Evolutionary conservation across 2,888 invertebrate species (phyloP).

Genomic region (Blastobasis lacticolella): DNA sequence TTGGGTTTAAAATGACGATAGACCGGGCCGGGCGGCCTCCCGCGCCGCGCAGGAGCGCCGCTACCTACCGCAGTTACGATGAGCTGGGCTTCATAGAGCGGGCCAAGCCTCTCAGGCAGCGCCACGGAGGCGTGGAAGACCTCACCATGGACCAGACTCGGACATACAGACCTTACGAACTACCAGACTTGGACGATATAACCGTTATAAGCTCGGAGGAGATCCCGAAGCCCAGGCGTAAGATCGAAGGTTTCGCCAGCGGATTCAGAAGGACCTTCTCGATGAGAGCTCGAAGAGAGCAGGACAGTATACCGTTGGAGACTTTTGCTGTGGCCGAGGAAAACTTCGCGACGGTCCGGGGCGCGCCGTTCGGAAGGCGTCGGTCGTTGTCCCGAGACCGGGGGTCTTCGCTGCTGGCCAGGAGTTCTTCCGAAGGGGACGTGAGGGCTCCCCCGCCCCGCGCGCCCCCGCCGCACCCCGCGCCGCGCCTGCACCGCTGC

Average conservation of each 20-base stretch:
- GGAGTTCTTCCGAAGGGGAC: slow-evolving; percentile 84
- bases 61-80: slow-evolving; percentile 67
- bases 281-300: slow-evolving; percentile 50
- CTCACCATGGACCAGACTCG: slow-evolving; percentile 46
- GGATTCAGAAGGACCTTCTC: slow-evolving; percentile 64
- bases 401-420: slow-evolving; percentile 67
- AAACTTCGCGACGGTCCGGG: slow-evolving; percentile 60
- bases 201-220: slow-evolving; percentile 66
- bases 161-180: slow-evolving; percentile 39
- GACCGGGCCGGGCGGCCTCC: slow-evolving; percentile 61
- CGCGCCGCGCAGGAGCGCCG: slow-evolving; percentile 53
- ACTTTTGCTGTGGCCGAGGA: slow-evolving; percentile 54
- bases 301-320: slow-evolving; percentile 58
- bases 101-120: slow-evolving; percentile 48
- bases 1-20: slow-evolving; percentile 53
- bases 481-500: slow-evolving; percentile 78
- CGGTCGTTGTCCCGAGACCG: slow-evolving; percentile 67
- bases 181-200: slow-evolving; percentile 56
- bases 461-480: slow-evolving; percentile 52
- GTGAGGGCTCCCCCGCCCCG: slow-evolving; percentile 60
- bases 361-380: slow-evolving; percentile 61
- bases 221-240: slow-evolving; percentile 52
- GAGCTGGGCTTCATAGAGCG: slow-evolving; percentile 58
- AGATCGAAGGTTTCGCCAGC: slow-evolving; percentile 59
- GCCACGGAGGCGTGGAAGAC: slow-evolving; percentile 62